A percentile compares a stretch with the other conserved stretches of the same genome.
phyloP scores from a whole-genome alignment of 2,113 vertebrate species.

The Acinonyx jubatus region DNA sequence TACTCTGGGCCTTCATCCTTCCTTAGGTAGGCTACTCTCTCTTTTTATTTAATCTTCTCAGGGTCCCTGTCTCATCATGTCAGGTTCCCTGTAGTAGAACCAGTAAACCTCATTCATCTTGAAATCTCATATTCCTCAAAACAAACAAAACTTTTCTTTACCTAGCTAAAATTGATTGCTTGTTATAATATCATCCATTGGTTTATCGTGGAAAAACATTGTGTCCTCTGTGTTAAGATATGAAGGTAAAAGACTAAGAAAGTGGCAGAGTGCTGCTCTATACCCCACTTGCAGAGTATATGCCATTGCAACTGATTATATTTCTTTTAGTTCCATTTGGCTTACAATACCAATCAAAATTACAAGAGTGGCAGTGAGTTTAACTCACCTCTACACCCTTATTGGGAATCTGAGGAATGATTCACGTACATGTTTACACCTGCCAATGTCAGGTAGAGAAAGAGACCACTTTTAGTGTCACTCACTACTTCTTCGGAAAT shows the following conservation, averaged over 20 bases:
- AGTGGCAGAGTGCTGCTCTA: background rate
- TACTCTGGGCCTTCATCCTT: rapidly evolving
- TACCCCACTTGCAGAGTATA: background rate
- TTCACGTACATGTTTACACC: background rate
- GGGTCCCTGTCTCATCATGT: rapidly evolving
- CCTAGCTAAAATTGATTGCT: background rate
- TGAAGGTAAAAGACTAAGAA: background rate
- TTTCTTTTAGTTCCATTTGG: background rate
- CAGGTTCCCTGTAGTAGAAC: background rate
- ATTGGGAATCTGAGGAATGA: background rate
- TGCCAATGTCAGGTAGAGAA: background rate
- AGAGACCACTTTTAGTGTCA: background rate
- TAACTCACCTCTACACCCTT: background rate
- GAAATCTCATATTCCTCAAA: background rate
- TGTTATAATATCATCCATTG: background rate
- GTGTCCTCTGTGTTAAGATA: background rate
- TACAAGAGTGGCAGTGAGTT: background rate
- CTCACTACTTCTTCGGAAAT: background rate
- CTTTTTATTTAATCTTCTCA: background rate
- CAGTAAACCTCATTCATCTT: background rate
- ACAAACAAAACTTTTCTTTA: background rate
- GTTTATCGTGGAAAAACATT: background rate
- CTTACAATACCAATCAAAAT: background rate
- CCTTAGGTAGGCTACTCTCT: background rate
- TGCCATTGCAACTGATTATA: background rate